phyloP scores from a whole-genome alignment of 2,113 vertebrate species.

The mouse (Mus musculus) region DNA sequence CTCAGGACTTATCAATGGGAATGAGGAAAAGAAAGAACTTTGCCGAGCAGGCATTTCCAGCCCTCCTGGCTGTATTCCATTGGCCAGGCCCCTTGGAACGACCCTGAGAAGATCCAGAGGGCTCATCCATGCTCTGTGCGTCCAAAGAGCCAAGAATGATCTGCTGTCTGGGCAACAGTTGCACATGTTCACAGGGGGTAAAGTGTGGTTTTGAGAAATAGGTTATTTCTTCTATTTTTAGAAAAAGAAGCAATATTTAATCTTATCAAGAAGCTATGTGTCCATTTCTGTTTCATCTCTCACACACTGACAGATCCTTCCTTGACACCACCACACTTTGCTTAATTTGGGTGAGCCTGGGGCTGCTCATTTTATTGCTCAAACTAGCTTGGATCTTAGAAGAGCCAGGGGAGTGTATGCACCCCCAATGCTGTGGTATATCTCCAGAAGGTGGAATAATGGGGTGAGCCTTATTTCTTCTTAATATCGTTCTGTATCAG shows the following conservation, averaged over 20 bases:
- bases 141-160: background rate
- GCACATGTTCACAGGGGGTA: background rate
- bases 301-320: background rate
- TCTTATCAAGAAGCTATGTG: background rate
- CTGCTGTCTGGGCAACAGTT: background rate
- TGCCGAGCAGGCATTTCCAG: background rate
- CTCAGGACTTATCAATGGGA: background rate
- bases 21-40: slow-evolving; percentile 1
- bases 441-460: background rate
- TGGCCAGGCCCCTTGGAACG: background rate
- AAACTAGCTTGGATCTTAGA: too few species aligned
- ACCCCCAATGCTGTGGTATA: background rate
- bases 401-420: background rate
- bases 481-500: background rate
- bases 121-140: background rate
- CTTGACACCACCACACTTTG: background rate
- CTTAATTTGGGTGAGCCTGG: background rate
- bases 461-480: background rate
- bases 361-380: background rate
- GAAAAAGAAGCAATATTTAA: background rate
- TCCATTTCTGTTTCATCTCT: background rate
- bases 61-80: background rate
- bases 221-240: background rate
- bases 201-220: slow-evolving; percentile 10
- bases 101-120: background rate